Evolutionary conservation across 2,888 invertebrate genomes (phyloP), one percentile per base, ranked within the genome.

Genomic region (Drosophila imparisetae): DNA sequence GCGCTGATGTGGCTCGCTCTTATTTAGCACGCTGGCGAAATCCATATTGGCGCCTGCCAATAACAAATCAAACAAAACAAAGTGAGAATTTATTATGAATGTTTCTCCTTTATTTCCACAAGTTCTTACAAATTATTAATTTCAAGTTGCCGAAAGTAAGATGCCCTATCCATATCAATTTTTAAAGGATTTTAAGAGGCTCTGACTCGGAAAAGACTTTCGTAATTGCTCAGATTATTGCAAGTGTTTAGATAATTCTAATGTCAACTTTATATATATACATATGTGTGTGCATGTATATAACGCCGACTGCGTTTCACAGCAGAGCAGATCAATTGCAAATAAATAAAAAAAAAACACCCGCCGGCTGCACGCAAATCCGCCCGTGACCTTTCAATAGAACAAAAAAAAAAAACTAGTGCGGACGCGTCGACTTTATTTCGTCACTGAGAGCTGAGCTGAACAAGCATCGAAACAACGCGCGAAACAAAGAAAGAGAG

Each of bases 1-100:
- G 89, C 95, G 95, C 62, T 94, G 93, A 92, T 97, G 97, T 75
- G 90, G 90, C 52, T 93, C 92, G 74, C 83, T 91, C 61, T 86
- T 91, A 65, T 75, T 87, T 55, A 89, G 82, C 66, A 91, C 84
- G 63, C 83, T 91, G 67, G 90, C 80, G 75, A 92, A 92, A 72
- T 92, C 91, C 92, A 92, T 92, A 36, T 67, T 83, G 74, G 65
- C 69, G 74, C 67, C 75, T 74, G 59, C 8, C 29, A 62, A 42
- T 24, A 57, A 50, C 7, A 61, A 65, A 40, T 21, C 18, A 40
- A 58, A 53, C 32, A 57, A 29, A 32, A 10, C n/a, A 45, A 45
- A n/a, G 63, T 11, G 18, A 55, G 7, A 10, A 15, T 8, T 45
- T 45, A 24, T 24, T 45, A 1, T 15, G 7, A 21, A 15, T 21